phyloP scores from a whole-genome alignment of 2,888 invertebrate species.

The Blastobasis adustella region DNA sequence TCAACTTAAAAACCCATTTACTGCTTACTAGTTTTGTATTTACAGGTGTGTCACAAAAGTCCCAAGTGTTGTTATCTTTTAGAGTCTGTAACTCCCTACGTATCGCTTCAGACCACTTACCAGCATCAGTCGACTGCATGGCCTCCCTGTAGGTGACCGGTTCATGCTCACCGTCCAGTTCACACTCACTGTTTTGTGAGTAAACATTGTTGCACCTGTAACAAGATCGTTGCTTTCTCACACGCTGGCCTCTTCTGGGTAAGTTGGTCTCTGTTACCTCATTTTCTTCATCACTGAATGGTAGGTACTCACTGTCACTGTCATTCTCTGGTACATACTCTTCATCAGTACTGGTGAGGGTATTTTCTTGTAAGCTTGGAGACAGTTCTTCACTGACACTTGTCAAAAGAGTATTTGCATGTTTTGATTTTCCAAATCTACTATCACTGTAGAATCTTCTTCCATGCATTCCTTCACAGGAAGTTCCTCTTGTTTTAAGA shows the following conservation, averaged over 20 bases:
- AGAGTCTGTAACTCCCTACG: slow-evolving; percentile 4
- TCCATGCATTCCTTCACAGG: not conserved
- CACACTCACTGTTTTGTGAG: not conserved
- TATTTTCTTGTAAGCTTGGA: not conserved
- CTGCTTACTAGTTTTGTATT: not conserved
- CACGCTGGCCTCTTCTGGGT: not conserved
- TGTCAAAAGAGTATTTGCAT: not conserved
- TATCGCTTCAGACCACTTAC: slow-evolving; percentile 9
- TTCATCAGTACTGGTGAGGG: not conserved
- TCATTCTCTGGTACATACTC: not conserved
- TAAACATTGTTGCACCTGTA: not conserved
- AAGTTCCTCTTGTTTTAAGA: slow-evolving; percentile 2
- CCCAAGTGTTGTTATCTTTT: slow-evolving; percentile 12
- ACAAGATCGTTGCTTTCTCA: slow-evolving; percentile 7
- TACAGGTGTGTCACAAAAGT: not conserved
- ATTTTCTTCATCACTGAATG: not conserved
- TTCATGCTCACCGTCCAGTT: not conserved
- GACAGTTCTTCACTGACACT: not conserved
- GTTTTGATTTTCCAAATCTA: not conserved
- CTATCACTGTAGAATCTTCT: not conserved
- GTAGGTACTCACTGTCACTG: not conserved
- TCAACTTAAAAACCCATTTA: slow-evolving; percentile 11
- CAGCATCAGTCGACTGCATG: slow-evolving; percentile 1
- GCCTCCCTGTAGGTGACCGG: slow-evolving; percentile 13
- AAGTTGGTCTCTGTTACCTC: not conserved